Evolutionary conservation across 2,113 vertebrate genomes (phyloP).

Genomic region (Gila orcuttii): DNA sequence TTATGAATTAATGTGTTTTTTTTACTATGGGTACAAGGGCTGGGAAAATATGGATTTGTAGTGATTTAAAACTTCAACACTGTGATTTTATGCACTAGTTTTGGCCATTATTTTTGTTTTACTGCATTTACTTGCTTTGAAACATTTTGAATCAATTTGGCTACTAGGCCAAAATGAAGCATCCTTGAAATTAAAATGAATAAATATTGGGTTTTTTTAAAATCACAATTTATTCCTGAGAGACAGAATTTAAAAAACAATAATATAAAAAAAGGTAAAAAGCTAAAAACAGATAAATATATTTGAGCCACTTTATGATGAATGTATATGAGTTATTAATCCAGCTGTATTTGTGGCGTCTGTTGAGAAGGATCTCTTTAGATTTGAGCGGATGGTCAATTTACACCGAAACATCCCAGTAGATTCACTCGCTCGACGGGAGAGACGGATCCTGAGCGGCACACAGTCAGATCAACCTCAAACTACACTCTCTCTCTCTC

Average conservation of each 20-base stretch:
- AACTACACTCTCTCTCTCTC: too few relatives aligned
- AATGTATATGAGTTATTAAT: not conserved
- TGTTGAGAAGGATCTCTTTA: not conserved
- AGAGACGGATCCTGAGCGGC: not conserved
- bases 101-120: not conserved
- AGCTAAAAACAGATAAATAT: not conserved
- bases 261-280: not conserved
- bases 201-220: not conserved
- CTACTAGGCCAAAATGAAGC: not conserved
- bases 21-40: too few relatives aligned
- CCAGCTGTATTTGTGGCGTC: too few relatives aligned
- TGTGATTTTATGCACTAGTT: not conserved
- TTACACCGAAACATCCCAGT: slow-evolving; percentile 38
- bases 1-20: too few relatives aligned
- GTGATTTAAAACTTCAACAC: not conserved
- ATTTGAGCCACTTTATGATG: not conserved
- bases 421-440: not conserved
- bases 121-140: not conserved
- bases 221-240: not conserved
- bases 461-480: too few relatives aligned
- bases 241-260: not conserved
- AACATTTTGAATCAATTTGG: not conserved
- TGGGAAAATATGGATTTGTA: too few relatives aligned
- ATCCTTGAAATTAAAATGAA: not conserved
- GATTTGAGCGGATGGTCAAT: slow-evolving; percentile 38